These are phyloP conservation scores for Sinodicranocentrus sp. DNA, from an alignment of 2,888 invertebrate species.

Conservation along the genomic window DNA sequence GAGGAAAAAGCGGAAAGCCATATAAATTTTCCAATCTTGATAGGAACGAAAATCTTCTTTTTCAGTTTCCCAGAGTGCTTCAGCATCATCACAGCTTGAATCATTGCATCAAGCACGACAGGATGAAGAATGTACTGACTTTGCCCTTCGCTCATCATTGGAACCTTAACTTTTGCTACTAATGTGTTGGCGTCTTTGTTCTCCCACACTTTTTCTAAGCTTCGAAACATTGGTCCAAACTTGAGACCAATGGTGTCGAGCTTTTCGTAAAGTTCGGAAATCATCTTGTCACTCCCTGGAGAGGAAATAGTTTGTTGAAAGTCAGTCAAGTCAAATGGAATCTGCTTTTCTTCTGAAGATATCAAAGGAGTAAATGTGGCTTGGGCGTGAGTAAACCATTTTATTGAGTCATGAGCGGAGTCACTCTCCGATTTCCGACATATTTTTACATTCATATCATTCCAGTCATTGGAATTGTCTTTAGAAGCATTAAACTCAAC, in stretches of 20 bases:
- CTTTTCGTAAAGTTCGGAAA: constrained; percentile 35
- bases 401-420: not conserved
- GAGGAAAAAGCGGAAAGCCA: not conserved
- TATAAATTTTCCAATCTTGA: not conserved
- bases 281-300: not conserved
- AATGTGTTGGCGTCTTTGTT: not conserved
- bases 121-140: not conserved
- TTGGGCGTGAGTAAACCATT: constrained; percentile 11
- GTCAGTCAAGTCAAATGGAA: too few species aligned
- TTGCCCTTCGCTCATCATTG: not conserved
- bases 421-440: not conserved
- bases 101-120: not conserved
- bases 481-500: too few species aligned
- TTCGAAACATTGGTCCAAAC: constrained; percentile 33
- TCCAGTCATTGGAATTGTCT: too few species aligned
- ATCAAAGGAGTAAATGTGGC: constrained; percentile 1
- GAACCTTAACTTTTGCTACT: not conserved
- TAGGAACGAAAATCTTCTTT: not conserved
- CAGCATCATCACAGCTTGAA: not conserved
- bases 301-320: not conserved
- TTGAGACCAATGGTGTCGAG: constrained; percentile 24
- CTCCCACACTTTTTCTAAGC: constrained; percentile 24
- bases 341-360: not conserved
- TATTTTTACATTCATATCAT: too few species aligned
- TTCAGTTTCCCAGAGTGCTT: not conserved